phyloP scores from a whole-genome alignment of 1,140 invertebrate species.

The Zelostemma sp. region DNA sequence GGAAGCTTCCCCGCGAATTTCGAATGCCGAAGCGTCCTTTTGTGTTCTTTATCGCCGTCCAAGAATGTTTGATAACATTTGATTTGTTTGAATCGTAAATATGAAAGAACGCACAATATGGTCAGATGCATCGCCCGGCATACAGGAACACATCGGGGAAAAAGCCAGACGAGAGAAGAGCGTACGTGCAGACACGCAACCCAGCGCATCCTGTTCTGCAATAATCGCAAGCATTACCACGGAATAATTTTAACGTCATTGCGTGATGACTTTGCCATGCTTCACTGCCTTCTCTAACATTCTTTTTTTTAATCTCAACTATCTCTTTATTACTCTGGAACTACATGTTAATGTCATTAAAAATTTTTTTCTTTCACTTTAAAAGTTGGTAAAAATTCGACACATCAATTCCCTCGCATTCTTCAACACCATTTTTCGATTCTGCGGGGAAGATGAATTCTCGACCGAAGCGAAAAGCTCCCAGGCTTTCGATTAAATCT shows the following conservation, averaged over 20 bases:
- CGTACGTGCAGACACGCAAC: slow-evolving; percentile 53
- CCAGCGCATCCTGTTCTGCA: slow-evolving; percentile 35
- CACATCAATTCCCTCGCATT: background rate
- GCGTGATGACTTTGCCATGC: slow-evolving; percentile 41
- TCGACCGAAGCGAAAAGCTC: background rate
- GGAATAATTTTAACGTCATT: slow-evolving; percentile 54
- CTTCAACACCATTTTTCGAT: background rate
- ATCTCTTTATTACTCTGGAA: background rate
- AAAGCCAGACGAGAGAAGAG: slow-evolving; percentile 21
- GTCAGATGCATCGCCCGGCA: slow-evolving; percentile 27
- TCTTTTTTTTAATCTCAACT: background rate
- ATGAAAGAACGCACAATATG: slow-evolving; percentile 62
- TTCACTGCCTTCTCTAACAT: background rate
- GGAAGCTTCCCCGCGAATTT: slow-evolving; percentile 49
- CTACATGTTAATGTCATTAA: background rate
- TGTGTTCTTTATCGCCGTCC: slow-evolving; percentile 68
- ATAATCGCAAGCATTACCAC: slow-evolving; percentile 52
- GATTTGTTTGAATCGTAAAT: slow-evolving; percentile 72
- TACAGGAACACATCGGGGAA: slow-evolving; percentile 30
- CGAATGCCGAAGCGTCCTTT: slow-evolving; percentile 64
- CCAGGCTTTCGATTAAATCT: slow-evolving; percentile 34
- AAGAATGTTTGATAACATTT: slow-evolving; percentile 71
- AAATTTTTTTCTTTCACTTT: background rate
- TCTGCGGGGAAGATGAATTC: background rate
- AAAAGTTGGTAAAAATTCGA: background rate